Evolutionary conservation across 2,888 invertebrate genomes (phyloP), one percentile per base, ranked within the genome.

Genomic region (Anorthoa munda): DNA sequence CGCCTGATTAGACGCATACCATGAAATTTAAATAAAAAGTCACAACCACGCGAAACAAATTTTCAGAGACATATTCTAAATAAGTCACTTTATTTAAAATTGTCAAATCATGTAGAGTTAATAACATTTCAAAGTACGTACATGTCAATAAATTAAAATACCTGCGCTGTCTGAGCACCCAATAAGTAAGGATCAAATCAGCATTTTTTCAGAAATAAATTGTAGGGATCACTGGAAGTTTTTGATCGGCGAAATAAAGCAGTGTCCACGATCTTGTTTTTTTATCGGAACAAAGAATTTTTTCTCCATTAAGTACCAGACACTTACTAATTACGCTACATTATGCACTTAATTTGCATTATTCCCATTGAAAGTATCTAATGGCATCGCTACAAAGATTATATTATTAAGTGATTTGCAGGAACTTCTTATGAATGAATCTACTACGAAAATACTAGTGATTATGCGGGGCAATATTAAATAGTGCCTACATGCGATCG

Each of bases 161-260:
- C 55, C 73, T 73, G 31, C 15, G 26, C 26, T 17, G 50, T 61
- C 55, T 76, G 56, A 63, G 61, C 48, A n/a, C 67, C 50, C 71
- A 65, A 75, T 75, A 86, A 86, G 88, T 87, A 88, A 85, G 85
- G 84, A 82, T 81, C 74, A 87, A 90, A 91, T 92, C 90, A 90
- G 90, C 88, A 90, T 92, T 92, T 89, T 91, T 91, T 89, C 71
- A 83, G 82, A 90, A 90, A 92, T 90, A 91, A 92, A 92, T 92
- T 73, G 66, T 90, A 90, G 88, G 83, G 83, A 88, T 70, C 58
- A 64, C 17, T 66, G 63, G 69, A 75, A 75, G 55, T 73, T 77
- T 75, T 73, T 67, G 58, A 60, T 70, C 60, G 48, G 46, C n/a
- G 31, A 48, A 59, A 76, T 55, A 59, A 60, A 71, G 26, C 13